Conservation (phyloP, 2,888 invertebrate species). For the Villa cingulata region DNA sequence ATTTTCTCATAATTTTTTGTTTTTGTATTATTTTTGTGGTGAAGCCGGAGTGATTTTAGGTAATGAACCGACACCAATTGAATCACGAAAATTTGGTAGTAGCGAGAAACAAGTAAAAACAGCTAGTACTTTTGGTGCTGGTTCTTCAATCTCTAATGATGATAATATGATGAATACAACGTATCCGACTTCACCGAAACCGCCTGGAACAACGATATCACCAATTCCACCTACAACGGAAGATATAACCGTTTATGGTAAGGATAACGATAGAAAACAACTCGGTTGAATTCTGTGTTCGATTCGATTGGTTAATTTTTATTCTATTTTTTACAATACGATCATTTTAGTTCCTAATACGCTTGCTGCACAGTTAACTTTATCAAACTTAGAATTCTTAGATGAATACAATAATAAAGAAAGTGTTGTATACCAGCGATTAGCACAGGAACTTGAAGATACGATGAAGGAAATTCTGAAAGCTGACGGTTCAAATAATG, state of each 20-base stretch:
- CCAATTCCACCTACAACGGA: slow-evolving; percentile 28
- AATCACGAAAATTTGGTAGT: slow-evolving; percentile 42
- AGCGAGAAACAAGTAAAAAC: slow-evolving; percentile 29
- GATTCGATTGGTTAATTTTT: too few species aligned
- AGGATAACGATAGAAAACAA: slow-evolving; percentile 17
- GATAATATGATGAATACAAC: slow-evolving; percentile 3
- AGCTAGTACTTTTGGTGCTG: slow-evolving; percentile 34
- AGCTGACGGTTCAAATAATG: slow-evolving; percentile 40
- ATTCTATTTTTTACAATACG: neutral
- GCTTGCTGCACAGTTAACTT: slow-evolving; percentile 50
- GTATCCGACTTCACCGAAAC: slow-evolving; percentile 12
- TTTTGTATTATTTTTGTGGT: slow-evolving; percentile 19
- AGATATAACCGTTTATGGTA: slow-evolving; percentile 43
- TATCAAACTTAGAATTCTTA: slow-evolving; percentile 52
- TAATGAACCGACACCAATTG: slow-evolving; percentile 46
- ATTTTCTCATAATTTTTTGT: too few species aligned
- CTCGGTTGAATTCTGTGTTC: neutral
- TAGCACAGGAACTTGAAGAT: slow-evolving; percentile 45
- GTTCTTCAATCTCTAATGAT: neutral
- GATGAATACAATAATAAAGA: slow-evolving; percentile 45
- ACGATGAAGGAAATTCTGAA: slow-evolving; percentile 42
- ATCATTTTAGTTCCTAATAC: slow-evolving; percentile 46
- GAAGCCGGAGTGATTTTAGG: slow-evolving; percentile 55
- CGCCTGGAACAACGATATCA: slow-evolving; percentile 16
- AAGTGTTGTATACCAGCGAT: slow-evolving; percentile 47